These are phyloP conservation scores for Sorex fumeus DNA, from an alignment of 2,113 vertebrate species.

Conservation along the genomic window DNA sequence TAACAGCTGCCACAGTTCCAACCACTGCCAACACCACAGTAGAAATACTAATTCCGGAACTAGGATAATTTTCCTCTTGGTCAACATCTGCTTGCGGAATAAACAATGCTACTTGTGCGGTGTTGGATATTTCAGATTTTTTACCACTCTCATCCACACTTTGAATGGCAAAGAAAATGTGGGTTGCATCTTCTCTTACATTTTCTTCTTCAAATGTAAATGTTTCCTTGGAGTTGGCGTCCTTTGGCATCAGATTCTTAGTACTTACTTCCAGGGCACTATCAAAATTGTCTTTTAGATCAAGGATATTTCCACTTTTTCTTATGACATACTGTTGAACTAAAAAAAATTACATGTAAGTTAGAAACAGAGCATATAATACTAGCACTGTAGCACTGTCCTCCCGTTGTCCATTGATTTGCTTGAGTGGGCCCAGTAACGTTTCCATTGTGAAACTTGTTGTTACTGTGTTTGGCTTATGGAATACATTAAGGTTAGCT, in stretches of 20 bases:
- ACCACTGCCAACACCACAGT: constrained; percentile 42
- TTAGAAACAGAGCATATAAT: constrained; percentile 18
- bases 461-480: too few relatives aligned
- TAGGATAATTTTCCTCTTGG: background rate
- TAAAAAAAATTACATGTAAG: constrained; percentile 67
- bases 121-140: constrained; percentile 85
- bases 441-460: too few relatives aligned
- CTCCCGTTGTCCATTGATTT: too few relatives aligned
- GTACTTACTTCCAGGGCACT: constrained; percentile 77
- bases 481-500: too few relatives aligned
- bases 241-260: constrained; percentile 70
- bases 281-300: constrained; percentile 84
- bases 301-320: constrained; percentile 80
- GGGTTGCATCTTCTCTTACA: constrained; percentile 78
- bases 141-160: constrained; percentile 82
- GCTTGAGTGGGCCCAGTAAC: too few relatives aligned
- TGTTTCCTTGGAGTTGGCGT: constrained; percentile 80
- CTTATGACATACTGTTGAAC: constrained; percentile 87
- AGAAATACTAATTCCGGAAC: constrained; percentile 37
- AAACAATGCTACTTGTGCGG: constrained; percentile 83
- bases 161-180: constrained; percentile 84
- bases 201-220: constrained; percentile 81
- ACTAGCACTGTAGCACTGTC: too few relatives aligned
- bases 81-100: constrained; percentile 45
- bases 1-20: constrained; percentile 5